Conservation (phyloP, 1,140 invertebrate species). For the Amphibalanus amphitrite region DNA sequence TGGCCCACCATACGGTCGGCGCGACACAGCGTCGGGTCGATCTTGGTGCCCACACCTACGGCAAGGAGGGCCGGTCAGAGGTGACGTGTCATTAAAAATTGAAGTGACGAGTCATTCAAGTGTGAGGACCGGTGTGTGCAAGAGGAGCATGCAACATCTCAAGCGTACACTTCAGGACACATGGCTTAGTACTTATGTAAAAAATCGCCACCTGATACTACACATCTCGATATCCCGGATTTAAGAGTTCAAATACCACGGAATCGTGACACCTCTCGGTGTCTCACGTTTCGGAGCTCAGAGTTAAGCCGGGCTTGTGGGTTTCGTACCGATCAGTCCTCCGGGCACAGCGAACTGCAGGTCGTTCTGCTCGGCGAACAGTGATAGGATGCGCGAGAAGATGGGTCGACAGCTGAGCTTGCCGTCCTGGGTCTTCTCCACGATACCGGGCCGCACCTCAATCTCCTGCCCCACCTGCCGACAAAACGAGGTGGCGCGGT, state of each 20-base stretch:
- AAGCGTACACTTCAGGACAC: too few relatives aligned
- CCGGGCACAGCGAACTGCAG: constrained; percentile 97
- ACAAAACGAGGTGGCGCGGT: constrained; percentile 10
- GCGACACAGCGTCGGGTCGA: constrained; percentile 93
- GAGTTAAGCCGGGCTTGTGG: neutral
- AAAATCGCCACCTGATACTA: constrained; percentile 2
- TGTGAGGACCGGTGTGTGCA: too few relatives aligned
- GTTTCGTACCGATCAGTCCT: constrained; percentile 65
- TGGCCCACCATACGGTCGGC: constrained; percentile 97
- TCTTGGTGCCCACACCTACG: constrained; percentile 97
- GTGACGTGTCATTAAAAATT: too few relatives aligned
- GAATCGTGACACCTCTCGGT: too few relatives aligned
- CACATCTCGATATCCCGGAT: neutral
- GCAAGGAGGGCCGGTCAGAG: too few relatives aligned
- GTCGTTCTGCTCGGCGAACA: constrained; percentile 97
- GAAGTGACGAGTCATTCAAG: too few relatives aligned
- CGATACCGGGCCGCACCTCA: constrained; percentile 80
- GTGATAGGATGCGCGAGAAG: constrained; percentile 90
- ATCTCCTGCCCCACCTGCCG: constrained; percentile 62
- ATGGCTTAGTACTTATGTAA: constrained; percentile 7
- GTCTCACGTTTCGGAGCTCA: neutral
- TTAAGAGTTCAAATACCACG: too few relatives aligned
- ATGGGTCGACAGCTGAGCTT: constrained; percentile 92
- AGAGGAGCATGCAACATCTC: too few relatives aligned
- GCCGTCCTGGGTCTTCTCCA: constrained; percentile 90